phyloP scores from a whole-genome alignment of 2,888 invertebrate genomes.

The Sphinx pinastri region DNA sequence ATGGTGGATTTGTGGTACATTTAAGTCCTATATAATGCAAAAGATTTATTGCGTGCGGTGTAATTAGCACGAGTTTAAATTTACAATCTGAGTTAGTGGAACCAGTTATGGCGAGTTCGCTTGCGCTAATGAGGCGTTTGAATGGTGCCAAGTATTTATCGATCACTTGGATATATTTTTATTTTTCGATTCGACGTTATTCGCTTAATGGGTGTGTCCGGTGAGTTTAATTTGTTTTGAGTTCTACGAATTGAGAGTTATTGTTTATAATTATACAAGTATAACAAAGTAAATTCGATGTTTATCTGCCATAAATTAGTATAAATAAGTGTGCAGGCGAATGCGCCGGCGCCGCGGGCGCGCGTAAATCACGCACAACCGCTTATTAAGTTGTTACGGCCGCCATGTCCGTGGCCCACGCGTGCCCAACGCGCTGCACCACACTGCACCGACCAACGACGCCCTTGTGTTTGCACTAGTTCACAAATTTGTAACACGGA shows the following conservation, averaged over 20 bases:
- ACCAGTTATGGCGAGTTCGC: constrained; percentile 49
- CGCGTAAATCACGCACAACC: constrained; percentile 80
- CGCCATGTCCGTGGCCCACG: constrained; percentile 77
- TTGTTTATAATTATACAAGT: constrained; percentile 30
- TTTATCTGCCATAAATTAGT: constrained; percentile 81
- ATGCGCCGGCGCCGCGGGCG: constrained; percentile 80
- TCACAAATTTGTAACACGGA: constrained; percentile 52
- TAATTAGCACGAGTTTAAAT: constrained; percentile 74
- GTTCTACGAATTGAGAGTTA: constrained; percentile 22
- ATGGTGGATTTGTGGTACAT: constrained; percentile 71
- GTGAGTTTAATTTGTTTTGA: constrained; percentile 18
- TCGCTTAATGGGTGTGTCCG: neutral
- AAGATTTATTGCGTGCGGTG: constrained; percentile 74
- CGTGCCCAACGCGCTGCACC: constrained; percentile 51
- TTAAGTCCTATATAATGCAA: constrained; percentile 73
- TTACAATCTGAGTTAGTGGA: constrained; percentile 57
- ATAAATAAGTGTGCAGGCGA: constrained; percentile 67
- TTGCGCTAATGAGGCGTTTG: constrained; percentile 60
- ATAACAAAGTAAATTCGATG: constrained; percentile 51
- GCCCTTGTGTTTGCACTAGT: constrained; percentile 74
- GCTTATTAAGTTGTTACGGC: constrained; percentile 82
- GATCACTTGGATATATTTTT: constrained; percentile 29
- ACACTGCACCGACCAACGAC: constrained; percentile 36
- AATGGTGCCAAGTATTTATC: constrained; percentile 45
- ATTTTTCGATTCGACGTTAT: constrained; percentile 6